Evolutionary conservation across 2,113 vertebrate genomes (phyloP), one percentile per base, ranked within the genome.

Genomic region (Opisthocomus hoazin): DNA sequence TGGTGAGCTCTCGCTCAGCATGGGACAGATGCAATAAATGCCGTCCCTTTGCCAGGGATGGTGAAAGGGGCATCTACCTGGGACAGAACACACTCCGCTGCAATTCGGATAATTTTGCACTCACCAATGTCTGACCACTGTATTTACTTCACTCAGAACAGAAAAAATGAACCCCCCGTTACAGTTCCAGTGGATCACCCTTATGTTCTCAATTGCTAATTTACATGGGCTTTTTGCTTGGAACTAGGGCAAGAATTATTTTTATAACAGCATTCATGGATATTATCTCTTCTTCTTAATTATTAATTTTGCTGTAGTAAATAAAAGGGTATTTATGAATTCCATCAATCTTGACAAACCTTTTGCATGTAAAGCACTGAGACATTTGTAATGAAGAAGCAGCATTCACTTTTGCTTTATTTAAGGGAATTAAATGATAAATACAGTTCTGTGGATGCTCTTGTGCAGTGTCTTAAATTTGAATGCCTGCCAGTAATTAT

Each of bases 301-400:
- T 95, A 98, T 96, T 97, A 94, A 97, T 84, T 89, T 82, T 68
- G 34, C 88, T 87, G 68, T 78, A 79, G 75, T 96, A 90, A 97
- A 95, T 78, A 96, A 92, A 92, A 71, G 66, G 58, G 12, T 89
- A 68, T 84, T 97, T 96, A 95, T 90, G 73, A 94, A 96, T 90
- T 87, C 90, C 83, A 96, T 79, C 95, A 71, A 43, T 91, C 83
- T 90, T 79, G 81, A 84, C 51, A 61, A 93, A 36, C 54, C 60
- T 63, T 82, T 19, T 51, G 63, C 81, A 86, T 63, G 89, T 94
- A 94, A 92, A 84, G 78, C 41, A 94, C 77, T 10, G 29, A 51
- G 64, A 71, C 30, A 20, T 60, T 30, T 86, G 61, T 74, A 85
- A 87, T 60, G 64, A 88, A 69, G 86, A 43, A 92, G 89, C 29